Percentiles rank a stretch among this genome's conserved stretches.
phyloP scores from a whole-genome alignment of 2,113 vertebrate species.

The human region GRCh38 chr3:189562001-189562500 shows the following conservation, averaged over 20 bases:
- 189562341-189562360: background rate
- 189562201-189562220: background rate
- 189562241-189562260: background rate
- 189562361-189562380: background rate
- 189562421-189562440: background rate
- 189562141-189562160: background rate
- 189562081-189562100: background rate
- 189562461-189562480: background rate
- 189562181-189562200: background rate
- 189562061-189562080: background rate
- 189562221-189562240: background rate
- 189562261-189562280: background rate
- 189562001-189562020: background rate
- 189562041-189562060: background rate
- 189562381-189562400: background rate
- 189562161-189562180: background rate
- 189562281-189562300: background rate
- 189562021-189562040: background rate
- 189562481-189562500: background rate
- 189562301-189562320: background rate
- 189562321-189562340: background rate
- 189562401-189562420: background rate
- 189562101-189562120: background rate
- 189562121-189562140: background rate
- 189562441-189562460: background rate